Conservation (phyloP, 2,797 vertebrate species). For the Staurois parvus region DNA sequence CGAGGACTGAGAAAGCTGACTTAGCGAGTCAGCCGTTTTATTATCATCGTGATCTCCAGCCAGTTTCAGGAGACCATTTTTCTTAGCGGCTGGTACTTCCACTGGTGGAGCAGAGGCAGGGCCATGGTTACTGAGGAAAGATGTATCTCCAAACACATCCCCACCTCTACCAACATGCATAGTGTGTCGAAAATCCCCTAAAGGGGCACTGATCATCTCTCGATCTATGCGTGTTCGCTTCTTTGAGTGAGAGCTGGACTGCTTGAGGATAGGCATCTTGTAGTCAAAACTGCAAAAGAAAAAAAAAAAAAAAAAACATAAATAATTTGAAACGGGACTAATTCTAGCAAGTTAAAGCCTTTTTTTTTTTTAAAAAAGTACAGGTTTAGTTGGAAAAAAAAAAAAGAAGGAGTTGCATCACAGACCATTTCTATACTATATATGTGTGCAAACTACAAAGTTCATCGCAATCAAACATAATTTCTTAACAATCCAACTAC, state of each 20-base stretch:
- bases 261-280: conserved; percentile 91
- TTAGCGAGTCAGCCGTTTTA: conserved; percentile 59
- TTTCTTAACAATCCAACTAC: no score
- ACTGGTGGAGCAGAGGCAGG: conserved; percentile 64
- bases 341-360: no score
- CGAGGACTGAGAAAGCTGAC: conserved; percentile 62
- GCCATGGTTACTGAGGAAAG: conserved; percentile 86
- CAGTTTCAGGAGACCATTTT: conserved; percentile 19
- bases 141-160: conserved; percentile 92
- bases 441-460: no score
- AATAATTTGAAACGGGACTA: not conserved
- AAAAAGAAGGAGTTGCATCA: no score
- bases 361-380: not conserved
- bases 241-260: conserved; percentile 73
- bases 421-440: no score
- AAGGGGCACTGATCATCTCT: conserved; percentile 86
- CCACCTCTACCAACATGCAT: conserved; percentile 94
- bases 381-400: no score
- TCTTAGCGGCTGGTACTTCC: conserved; percentile 27
- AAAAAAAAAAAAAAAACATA: not conserved
- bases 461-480: no score
- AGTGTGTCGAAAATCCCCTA: conserved; percentile 91
- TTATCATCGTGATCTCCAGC: conserved; percentile 23
- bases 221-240: conserved; percentile 77
- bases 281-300: conserved; percentile 18